Percentiles rank a stretch among this genome's conserved stretches.
Evolutionary conservation across 2,113 vertebrate species (phyloP).

Genomic region (Acrocephalus arundinaceus): DNA sequence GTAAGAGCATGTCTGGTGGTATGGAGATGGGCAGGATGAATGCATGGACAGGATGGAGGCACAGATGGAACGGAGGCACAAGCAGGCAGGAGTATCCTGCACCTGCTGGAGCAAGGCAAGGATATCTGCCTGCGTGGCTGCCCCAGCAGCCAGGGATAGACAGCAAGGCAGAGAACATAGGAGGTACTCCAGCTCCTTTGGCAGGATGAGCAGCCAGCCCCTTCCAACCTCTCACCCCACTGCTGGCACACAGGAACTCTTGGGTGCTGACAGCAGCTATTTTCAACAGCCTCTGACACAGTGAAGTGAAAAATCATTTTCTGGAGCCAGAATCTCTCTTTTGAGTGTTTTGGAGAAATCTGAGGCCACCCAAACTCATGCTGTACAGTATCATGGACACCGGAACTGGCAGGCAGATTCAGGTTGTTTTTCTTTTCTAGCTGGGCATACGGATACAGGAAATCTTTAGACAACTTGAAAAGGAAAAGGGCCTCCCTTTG

Average conservation of each 20-base stretch:
- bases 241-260: neutral
- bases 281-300: neutral
- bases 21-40: neutral
- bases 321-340: neutral
- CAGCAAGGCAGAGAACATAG: fast-evolving
- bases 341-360: neutral
- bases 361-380: neutral
- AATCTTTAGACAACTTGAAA: slow-evolving; percentile 53
- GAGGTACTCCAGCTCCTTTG: neutral
- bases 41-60: neutral
- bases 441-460: slow-evolving; percentile 18
- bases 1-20: fast-evolving
- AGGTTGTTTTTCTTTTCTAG: neutral
- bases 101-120: neutral
- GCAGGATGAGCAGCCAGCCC: neutral
- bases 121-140: neutral
- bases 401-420: neutral
- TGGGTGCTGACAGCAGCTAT: neutral
- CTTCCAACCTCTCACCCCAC: neutral
- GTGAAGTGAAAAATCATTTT: neutral
- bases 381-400: neutral
- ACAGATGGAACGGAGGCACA: neutral
- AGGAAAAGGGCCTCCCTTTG: slow-evolving; percentile 25
- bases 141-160: neutral
- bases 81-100: neutral